These are phyloP conservation scores for Pollicipes pollicipes DNA, from an alignment of 1,140 invertebrate genomes.

Conservation along the genomic window DNA sequence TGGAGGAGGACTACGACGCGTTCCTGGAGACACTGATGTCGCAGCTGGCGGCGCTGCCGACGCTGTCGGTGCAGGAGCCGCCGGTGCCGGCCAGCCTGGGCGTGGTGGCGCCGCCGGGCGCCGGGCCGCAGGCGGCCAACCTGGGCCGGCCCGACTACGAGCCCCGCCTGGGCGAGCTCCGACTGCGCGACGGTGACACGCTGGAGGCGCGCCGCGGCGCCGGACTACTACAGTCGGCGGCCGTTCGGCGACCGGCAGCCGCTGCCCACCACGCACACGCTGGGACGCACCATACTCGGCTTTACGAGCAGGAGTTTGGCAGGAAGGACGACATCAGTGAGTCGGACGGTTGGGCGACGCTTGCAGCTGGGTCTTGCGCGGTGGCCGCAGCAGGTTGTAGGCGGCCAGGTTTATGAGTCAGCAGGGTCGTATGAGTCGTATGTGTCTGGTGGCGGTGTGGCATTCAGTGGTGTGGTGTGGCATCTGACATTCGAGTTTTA, in stretches of 20 bases:
- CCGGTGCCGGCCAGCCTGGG: slow-evolving; percentile 59
- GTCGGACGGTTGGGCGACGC: no score
- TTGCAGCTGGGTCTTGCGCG: no score
- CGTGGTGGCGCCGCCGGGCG: slow-evolving; percentile 59
- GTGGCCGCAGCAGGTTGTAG: no score
- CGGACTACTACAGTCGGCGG: slow-evolving; percentile 59
- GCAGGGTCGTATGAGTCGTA: no score
- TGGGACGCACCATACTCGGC: slow-evolving; percentile 59
- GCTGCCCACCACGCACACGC: slow-evolving; percentile 29
- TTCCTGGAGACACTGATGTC: slow-evolving; percentile 72
- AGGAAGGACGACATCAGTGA: slow-evolving; percentile 3
- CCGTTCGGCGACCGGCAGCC: slow-evolving; percentile 60
- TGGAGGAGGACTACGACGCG: slow-evolving; percentile 47
- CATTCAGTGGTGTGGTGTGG: no score
- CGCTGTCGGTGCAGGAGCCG: slow-evolving; percentile 74
- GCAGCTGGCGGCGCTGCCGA: slow-evolving; percentile 61
- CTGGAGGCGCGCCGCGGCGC: not conserved
- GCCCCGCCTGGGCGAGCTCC: slow-evolving; percentile 50
- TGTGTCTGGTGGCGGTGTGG: no score
- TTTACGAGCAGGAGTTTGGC: slow-evolving; percentile 89
- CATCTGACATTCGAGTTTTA: no score
- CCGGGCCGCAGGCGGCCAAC: slow-evolving; percentile 39
- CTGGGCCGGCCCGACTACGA: slow-evolving; percentile 36
- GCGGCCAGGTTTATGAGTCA: no score
- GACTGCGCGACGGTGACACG: slow-evolving; percentile 11